Evolutionary conservation across 2,113 vertebrate genomes (phyloP).

Genomic region (Choloepus hoffmanni): DNA sequence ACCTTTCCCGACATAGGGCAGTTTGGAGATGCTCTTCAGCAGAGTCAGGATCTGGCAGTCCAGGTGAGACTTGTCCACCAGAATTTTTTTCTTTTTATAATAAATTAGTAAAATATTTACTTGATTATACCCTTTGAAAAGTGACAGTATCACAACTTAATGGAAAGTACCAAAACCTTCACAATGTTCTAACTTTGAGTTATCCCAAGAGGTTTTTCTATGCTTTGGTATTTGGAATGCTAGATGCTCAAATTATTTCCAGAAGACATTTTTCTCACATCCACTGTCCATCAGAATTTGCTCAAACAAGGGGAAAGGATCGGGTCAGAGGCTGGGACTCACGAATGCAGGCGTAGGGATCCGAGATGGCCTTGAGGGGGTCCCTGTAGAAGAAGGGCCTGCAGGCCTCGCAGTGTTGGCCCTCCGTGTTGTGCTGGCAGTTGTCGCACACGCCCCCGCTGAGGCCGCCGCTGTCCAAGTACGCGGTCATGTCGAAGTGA

Average conservation of each 20-base stretch:
- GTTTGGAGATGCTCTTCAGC: background rate
- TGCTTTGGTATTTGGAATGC: conserved; percentile 38
- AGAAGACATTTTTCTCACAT: background rate
- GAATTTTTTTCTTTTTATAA: background rate
- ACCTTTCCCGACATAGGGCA: background rate
- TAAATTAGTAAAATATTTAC: conserved; percentile 26
- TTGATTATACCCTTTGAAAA: conserved; percentile 38
- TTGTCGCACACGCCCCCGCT: conserved; percentile 92
- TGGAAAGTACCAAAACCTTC: background rate
- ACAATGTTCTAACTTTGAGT: conserved; percentile 23
- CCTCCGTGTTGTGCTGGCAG: conserved; percentile 89
- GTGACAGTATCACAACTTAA: background rate
- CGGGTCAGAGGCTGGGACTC: conserved; percentile 60
- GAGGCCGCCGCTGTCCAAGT: conserved; percentile 81
- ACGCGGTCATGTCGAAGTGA: conserved; percentile 88
- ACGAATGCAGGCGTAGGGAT: conserved; percentile 88
- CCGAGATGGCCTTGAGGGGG: conserved; percentile 83
- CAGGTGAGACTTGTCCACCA: background rate
- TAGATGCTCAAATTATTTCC: background rate
- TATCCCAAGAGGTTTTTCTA: background rate
- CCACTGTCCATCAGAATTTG: too few relatives aligned
- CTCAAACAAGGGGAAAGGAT: background rate
- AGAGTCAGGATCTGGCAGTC: background rate
- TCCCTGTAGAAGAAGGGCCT: conserved; percentile 88
- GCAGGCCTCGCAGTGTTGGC: conserved; percentile 91